Conservation (phyloP, 2,888 invertebrate species). For the Muschampia plurimacula region DNA sequence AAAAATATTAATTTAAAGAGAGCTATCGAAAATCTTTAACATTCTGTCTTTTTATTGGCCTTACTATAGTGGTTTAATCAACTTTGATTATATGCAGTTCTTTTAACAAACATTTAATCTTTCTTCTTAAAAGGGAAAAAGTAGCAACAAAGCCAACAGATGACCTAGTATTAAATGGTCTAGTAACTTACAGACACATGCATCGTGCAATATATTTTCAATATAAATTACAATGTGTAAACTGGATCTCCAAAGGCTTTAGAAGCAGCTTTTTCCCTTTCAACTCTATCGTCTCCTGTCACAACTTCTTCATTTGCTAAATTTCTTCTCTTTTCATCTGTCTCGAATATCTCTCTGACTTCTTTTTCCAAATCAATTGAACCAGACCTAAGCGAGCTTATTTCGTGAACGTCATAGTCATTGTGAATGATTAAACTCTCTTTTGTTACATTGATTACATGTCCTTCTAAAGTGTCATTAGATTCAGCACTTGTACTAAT, state of each 20-base stretch:
- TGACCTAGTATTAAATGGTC: too few relatives aligned
- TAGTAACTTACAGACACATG: too few relatives aligned
- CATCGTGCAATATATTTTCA: neutral
- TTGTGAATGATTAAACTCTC: slow-evolving; percentile 68
- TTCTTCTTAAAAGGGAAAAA: too few relatives aligned
- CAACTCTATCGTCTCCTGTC: slow-evolving; percentile 49
- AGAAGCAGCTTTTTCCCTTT: slow-evolving; percentile 55
- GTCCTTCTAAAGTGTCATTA: slow-evolving; percentile 65
- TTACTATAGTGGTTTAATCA: too few relatives aligned
- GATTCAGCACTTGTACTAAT: slow-evolving; percentile 62
- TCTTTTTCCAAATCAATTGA: slow-evolving; percentile 74
- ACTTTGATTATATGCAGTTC: too few relatives aligned
- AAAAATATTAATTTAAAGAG: too few relatives aligned
- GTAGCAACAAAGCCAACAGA: too few relatives aligned
- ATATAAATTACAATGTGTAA: neutral
- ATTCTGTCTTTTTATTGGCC: too few relatives aligned
- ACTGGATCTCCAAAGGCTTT: slow-evolving; percentile 65
- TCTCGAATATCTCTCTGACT: slow-evolving; percentile 74
- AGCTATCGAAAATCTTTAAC: too few relatives aligned
- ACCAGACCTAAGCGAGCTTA: slow-evolving; percentile 70
- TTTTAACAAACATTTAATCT: too few relatives aligned
- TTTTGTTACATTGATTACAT: slow-evolving; percentile 67
- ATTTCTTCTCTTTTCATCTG: slow-evolving; percentile 57
- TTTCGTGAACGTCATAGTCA: slow-evolving; percentile 54
- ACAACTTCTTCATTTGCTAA: slow-evolving; percentile 35